Conservation (phyloP, 1,140 invertebrate genomes). For the Micrasema longulum region DNA sequence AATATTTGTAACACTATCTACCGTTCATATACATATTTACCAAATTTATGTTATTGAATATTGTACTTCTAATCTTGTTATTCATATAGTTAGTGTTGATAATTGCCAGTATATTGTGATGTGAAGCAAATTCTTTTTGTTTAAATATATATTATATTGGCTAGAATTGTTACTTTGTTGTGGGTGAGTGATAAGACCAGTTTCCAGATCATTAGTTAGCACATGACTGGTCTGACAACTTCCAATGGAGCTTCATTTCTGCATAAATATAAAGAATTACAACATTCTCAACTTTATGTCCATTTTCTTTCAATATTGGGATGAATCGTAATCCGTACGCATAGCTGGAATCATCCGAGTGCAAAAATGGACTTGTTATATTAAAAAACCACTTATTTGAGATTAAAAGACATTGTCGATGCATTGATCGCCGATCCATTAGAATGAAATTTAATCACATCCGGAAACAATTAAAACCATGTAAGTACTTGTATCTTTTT, state of each 20-base stretch:
- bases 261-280: slow-evolving; percentile 1
- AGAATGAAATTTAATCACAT: no score
- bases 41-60: slow-evolving; percentile 47
- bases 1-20: slow-evolving; percentile 51
- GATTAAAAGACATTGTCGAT: no score
- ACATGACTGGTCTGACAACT: background rate
- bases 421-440: no score
- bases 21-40: slow-evolving; percentile 34
- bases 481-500: no score
- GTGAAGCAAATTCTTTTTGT: slow-evolving; percentile 47
- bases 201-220: slow-evolving; percentile 19
- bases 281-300: slow-evolving; percentile 1
- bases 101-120: slow-evolving; percentile 53
- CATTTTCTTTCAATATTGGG: no score
- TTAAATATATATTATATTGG: slow-evolving; percentile 42
- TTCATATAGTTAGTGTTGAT: slow-evolving; percentile 54
- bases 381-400: no score
- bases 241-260: slow-evolving; percentile 11
- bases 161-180: slow-evolving; percentile 14
- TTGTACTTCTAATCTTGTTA: slow-evolving; percentile 54
- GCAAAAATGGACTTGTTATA: no score
- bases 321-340: no score
- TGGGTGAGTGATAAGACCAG: background rate
- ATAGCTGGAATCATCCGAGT: no score
- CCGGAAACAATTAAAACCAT: no score